Conservation (phyloP, 92 coral and sea anemone genomes). For the Epizoanthus fatuus region DNA sequence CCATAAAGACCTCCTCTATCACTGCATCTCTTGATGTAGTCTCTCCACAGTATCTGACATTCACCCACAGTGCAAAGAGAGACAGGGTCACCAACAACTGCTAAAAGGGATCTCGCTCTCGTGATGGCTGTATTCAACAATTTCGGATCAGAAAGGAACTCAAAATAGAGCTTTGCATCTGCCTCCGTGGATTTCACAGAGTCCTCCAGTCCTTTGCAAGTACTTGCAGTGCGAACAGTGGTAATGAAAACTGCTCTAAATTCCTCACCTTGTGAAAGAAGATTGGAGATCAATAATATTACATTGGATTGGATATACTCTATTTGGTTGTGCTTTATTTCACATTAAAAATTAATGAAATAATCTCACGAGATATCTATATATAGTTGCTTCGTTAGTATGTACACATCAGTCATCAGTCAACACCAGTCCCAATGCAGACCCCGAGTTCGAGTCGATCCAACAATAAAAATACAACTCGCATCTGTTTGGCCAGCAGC, state of each 20-base stretch:
- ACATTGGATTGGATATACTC: too few relatives aligned
- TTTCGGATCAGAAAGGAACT: conserved; percentile 87
- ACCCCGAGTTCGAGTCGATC: not conserved
- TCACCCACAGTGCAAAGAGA: conserved; percentile 92
- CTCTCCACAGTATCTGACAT: conserved; percentile 82
- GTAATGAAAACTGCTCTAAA: conserved; percentile 92
- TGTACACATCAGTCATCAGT: too few relatives aligned
- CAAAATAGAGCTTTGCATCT: conserved; percentile 67
- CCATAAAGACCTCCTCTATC: conserved; percentile 74
- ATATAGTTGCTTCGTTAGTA: too few relatives aligned
- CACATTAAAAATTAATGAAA: too few relatives aligned
- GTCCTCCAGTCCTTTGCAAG: conserved; percentile 69
- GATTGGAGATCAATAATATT: not conserved
- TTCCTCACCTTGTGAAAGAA: conserved; percentile 75
- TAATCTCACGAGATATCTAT: too few relatives aligned
- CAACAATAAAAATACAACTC: too few relatives aligned
- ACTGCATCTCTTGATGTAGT: conserved; percentile 81
- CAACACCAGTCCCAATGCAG: not conserved
- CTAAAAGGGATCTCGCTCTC: conserved; percentile 92
- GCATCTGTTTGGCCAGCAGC: too few relatives aligned
- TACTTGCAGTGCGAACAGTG: conserved; percentile 87
- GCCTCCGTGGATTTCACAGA: conserved; percentile 37
- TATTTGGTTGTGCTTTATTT: too few relatives aligned
- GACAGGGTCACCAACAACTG: conserved; percentile 96
- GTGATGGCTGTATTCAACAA: conserved; percentile 94